Conservation (phyloP, 1,140 invertebrate genomes). For the Carposina sasakii region DNA sequence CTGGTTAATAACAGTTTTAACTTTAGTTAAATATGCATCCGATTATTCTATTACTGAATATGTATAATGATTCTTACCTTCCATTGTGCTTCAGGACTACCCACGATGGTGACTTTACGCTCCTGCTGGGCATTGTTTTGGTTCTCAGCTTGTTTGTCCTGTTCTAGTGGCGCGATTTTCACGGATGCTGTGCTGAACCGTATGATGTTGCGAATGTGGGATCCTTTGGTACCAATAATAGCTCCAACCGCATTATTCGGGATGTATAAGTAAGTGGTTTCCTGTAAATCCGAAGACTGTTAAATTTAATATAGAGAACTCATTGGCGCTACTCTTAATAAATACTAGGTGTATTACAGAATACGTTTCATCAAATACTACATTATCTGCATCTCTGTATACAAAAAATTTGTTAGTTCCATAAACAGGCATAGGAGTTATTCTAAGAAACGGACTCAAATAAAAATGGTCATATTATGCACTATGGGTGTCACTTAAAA, state of each 20-base stretch:
- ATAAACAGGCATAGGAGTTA: too few species aligned
- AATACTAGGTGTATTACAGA: not conserved
- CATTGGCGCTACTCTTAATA: not conserved
- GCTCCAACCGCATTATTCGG: constrained; percentile 97
- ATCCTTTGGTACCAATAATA: constrained; percentile 97
- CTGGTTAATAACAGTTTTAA: too few species aligned
- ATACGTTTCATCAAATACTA: not conserved
- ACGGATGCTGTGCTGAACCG: constrained; percentile 95
- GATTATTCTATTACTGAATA: too few species aligned
- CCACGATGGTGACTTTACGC: constrained; percentile 95
- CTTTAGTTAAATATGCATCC: too few species aligned
- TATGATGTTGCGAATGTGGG: constrained; percentile 97
- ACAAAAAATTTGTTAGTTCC: too few species aligned
- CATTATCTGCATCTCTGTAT: too few species aligned
- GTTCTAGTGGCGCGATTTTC: constrained; percentile 91
- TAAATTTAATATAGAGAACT: not conserved
- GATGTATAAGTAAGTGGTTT: constrained; percentile 95
- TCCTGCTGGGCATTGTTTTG: constrained; percentile 79
- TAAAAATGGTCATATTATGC: too few species aligned
- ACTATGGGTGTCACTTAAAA: too few species aligned
- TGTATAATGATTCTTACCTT: constrained; percentile 76
- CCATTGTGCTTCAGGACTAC: constrained; percentile 96
- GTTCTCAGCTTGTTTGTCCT: constrained; percentile 79
- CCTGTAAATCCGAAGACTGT: constrained; percentile 69
- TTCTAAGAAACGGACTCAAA: too few species aligned